Percentiles rank a stretch among this genome's conserved stretches.
Conservation (phyloP, 2,113 vertebrate genomes). For the Nerophis ophidion region DNA sequence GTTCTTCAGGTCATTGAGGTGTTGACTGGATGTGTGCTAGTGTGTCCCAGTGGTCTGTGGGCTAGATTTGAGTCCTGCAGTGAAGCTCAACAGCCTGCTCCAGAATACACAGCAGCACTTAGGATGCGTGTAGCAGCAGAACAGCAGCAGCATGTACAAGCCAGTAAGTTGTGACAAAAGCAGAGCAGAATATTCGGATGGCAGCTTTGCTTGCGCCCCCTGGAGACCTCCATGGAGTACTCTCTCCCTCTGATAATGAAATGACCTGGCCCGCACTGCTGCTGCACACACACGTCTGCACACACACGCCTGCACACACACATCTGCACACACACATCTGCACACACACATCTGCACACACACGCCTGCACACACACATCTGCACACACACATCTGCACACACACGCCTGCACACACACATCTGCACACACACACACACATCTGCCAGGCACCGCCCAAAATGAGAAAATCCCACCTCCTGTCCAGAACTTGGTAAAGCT, state of each 20-base stretch:
- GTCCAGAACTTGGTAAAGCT: conserved; percentile 53
- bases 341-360: conserved; percentile 23
- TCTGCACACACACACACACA: too few relatives aligned
- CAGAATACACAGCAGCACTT: not conserved
- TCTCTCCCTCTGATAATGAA: conserved; percentile 70
- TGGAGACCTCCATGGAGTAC: conserved; percentile 61
- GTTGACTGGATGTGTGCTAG: not conserved
- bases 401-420: conserved; percentile 52
- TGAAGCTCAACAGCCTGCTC: conserved; percentile 14
- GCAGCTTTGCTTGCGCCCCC: conserved; percentile 49
- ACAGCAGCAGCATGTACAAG: conserved; percentile 49
- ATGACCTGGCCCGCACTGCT: conserved; percentile 63
- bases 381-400: conserved; percentile 22
- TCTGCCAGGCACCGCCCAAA: conserved; percentile 58
- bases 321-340: conserved; percentile 61
- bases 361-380: conserved; percentile 55
- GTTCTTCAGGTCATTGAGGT: too few relatives aligned
- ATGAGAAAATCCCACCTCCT: conserved; percentile 65
- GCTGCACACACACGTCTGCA: conserved; percentile 25
- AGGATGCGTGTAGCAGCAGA: conserved; percentile 20
- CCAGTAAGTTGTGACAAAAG: conserved; percentile 56
- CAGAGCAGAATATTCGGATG: conserved; percentile 48
- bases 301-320: conserved; percentile 45
- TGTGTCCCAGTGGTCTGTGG: conserved; percentile 39
- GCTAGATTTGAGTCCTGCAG: conserved; percentile 25